These are phyloP conservation scores for Cochlearius cochlearius DNA, from an alignment of 2,113 vertebrate species.

Conservation along the genomic window DNA sequence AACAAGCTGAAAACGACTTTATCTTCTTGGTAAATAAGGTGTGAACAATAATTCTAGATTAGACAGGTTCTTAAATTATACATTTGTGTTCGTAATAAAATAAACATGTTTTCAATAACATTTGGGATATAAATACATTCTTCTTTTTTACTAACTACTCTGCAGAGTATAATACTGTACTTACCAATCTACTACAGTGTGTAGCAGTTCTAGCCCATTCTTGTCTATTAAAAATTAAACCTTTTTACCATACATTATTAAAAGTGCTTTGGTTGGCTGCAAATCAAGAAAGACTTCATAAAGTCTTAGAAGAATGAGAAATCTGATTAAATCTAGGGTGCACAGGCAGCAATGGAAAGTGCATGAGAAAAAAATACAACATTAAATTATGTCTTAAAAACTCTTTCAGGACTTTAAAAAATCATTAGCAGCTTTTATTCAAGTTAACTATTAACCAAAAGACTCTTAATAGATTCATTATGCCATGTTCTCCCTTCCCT, in stretches of 20 bases:
- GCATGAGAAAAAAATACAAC: conserved; percentile 47
- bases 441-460: conserved; percentile 55
- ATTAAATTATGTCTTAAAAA: conserved; percentile 68
- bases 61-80: conserved; percentile 76
- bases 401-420: conserved; percentile 66
- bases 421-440: conserved; percentile 63
- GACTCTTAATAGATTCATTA: conserved; percentile 25
- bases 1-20: conserved; percentile 10
- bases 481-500: neutral
- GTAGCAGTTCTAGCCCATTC: conserved; percentile 61
- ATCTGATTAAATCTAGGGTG: conserved; percentile 71
- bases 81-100: conserved; percentile 74
- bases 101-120: conserved; percentile 68
- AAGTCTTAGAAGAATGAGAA: conserved; percentile 57
- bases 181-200: conserved; percentile 51
- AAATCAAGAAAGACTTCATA: conserved; percentile 75
- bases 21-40: conserved; percentile 66
- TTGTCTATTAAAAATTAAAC: conserved; percentile 81
- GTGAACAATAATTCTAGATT: conserved; percentile 65
- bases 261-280: conserved; percentile 71
- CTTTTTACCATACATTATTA: conserved; percentile 78
- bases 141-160: conserved; percentile 47
- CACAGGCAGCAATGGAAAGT: conserved; percentile 51
- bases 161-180: conserved; percentile 26
- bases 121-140: conserved; percentile 67